Evolutionary conservation across 2,113 vertebrate genomes (phyloP), one percentile per base, ranked within the genome.

Genomic region (Silurus glanis): DNA sequence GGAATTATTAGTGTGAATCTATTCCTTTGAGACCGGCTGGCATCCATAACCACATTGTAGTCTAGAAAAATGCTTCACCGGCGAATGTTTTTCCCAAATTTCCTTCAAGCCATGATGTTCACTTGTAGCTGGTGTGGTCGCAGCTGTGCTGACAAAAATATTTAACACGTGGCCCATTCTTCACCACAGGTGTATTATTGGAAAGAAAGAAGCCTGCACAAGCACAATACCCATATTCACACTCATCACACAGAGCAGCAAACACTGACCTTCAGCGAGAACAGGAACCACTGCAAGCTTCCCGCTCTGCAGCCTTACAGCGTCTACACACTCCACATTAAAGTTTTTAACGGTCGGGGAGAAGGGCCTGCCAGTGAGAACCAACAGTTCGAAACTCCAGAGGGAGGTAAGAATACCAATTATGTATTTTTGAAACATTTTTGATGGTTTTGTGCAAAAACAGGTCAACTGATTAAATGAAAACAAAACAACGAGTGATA

Each of bases 251-350:
- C 93, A 80, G 96, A 98, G 89, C 96, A 97, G 90, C 96, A 96
- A 90, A 95, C 96, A 84, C 92, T 99, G 87, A 96, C 93, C 88
- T 98, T 99, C 91, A 95, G 90, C 64, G 96, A 95, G 89, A 97
- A 95, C 93, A 96, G 95, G 93, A 99, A 92, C 16, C 96, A 94
- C 0, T 97, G 97, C 91, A 96, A 95, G 93, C 92, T 99, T 82
- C 97, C 97, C 0, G 96, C 95, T 9, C 94, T 99, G 86, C 95
- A 97, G 59, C 97, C 98, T 0, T 97, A 94, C 89, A 99, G 97
- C 87, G 91, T 93, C 88, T 99, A 99, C 85, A 92, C 91, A 0
- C 94, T 99, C 82, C 95, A 97, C 6, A 94, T 99, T 61, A 94
- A 94, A 81, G 97, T 96, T 47, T 96, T 94, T 91, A 99, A 98